phyloP scores from a whole-genome alignment of 2,113 vertebrate genomes.

The Proteles cristata region DNA sequence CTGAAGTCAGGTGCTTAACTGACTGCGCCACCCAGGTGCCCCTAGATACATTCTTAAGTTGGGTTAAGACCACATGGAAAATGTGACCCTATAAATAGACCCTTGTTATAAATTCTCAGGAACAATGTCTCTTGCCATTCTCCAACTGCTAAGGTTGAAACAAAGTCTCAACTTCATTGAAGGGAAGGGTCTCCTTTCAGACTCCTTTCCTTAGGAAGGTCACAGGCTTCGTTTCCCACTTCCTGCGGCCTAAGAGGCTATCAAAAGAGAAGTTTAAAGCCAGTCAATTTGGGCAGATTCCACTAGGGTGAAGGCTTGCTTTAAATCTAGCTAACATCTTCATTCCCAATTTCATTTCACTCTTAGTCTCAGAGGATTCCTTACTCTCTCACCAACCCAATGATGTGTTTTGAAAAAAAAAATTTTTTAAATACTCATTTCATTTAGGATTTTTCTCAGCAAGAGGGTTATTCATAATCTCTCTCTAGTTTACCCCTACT shows the following conservation, averaged over 20 bases:
- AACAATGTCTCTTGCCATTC: not conserved
- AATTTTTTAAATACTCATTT: not conserved
- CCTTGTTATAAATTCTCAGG: conserved; percentile 6
- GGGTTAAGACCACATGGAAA: not conserved
- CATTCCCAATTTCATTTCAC: conserved; percentile 2
- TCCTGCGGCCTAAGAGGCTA: not conserved
- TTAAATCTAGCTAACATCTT: conserved; percentile 28
- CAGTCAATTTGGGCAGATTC: not conserved
- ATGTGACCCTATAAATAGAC: not conserved
- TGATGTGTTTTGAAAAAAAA: not conserved
- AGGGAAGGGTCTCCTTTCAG: not conserved
- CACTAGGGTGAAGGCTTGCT: not conserved
- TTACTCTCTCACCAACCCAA: not conserved
- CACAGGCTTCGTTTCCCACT: not conserved
- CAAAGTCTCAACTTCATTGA: not conserved
- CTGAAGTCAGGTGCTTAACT: not conserved
- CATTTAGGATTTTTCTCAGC: not conserved
- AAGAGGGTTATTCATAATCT: not conserved
- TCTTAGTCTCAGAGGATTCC: conserved; percentile 13
- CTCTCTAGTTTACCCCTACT: not conserved
- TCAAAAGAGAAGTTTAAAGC: conserved; percentile 44
- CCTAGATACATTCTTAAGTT: conserved; percentile 15
- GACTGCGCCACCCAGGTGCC: not conserved
- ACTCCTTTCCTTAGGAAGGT: not conserved
- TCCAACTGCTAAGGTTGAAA: not conserved